Evolutionary conservation across 64 coral and sea anemone species (phyloP).

Genomic region (Montipora sp.): DNA sequence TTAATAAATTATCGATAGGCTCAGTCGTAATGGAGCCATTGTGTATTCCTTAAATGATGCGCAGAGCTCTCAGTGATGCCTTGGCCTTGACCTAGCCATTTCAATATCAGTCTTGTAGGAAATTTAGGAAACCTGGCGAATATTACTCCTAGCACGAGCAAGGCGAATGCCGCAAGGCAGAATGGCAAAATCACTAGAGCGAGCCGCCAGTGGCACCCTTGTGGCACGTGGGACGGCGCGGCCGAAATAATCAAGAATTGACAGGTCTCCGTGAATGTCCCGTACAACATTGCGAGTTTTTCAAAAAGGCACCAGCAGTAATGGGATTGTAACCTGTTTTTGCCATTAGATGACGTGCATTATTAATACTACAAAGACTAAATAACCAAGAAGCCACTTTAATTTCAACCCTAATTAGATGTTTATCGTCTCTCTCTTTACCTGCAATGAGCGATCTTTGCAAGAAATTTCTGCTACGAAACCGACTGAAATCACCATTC

Average conservation of each 20-base stretch:
- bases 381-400: conserved; percentile 21
- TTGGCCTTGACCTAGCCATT: neutral
- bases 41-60: neutral
- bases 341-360: conserved; percentile 50
- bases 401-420: neutral
- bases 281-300: conserved; percentile 30
- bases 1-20: neutral
- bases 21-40: neutral
- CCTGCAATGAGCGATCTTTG: no score
- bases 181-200: neutral
- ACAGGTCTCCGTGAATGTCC: conserved; percentile 12
- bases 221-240: conserved; percentile 17
- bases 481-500: neutral
- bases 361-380: conserved; percentile 47
- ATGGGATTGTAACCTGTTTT: conserved; percentile 39
- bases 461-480: neutral
- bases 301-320: conserved; percentile 52
- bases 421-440: neutral
- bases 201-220: neutral
- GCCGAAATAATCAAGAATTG: conserved; percentile 29
- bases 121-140: no score
- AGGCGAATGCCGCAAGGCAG: neutral
- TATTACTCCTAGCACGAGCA: neutral
- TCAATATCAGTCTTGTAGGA: neutral
- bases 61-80: neutral